A percentile compares a stretch with the other conserved stretches of the same genome.
These are phyloP conservation scores for Pachycephala philippinensis DNA, from an alignment of 2,113 vertebrate species.

Conservation along the genomic window DNA sequence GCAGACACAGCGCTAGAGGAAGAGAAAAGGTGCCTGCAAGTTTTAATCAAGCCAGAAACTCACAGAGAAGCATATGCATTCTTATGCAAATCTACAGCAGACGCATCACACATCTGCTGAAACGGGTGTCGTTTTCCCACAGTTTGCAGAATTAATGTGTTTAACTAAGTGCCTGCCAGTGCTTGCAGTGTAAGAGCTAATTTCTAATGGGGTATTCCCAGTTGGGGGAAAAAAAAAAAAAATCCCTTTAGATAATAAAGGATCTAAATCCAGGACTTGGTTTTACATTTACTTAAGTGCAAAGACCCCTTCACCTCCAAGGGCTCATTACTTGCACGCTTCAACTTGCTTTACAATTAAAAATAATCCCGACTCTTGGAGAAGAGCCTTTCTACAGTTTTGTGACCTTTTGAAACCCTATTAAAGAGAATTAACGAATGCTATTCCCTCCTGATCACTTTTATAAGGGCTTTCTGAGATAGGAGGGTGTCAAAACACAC, in stretches of 20 bases:
- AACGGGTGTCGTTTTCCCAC: slow-evolving; percentile 42
- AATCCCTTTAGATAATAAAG: neutral
- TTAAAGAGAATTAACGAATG: slow-evolving; percentile 16
- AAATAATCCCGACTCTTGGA: neutral
- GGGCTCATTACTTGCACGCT: neutral
- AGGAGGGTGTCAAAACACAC: neutral
- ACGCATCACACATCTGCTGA: slow-evolving; percentile 15
- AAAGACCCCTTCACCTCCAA: slow-evolving; percentile 1
- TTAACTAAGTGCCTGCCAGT: slow-evolving; percentile 36
- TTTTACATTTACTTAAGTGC: slow-evolving; percentile 20
- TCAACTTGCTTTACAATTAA: slow-evolving; percentile 23
- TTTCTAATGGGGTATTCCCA: slow-evolving; percentile 34
- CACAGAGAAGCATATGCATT: slow-evolving; percentile 20
- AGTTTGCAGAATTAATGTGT: slow-evolving; percentile 52
- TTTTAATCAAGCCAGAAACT: slow-evolving; percentile 42
- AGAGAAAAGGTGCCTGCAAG: slow-evolving; percentile 28
- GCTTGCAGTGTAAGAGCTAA: neutral
- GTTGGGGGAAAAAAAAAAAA: neutral
- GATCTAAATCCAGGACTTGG: neutral
- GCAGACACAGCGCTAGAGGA: neutral
- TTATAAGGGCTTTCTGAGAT: neutral
- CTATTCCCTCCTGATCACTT: neutral
- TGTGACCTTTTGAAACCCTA: slow-evolving; percentile 15
- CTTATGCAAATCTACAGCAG: slow-evolving; percentile 49
- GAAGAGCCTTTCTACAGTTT: neutral